Evolutionary conservation across 2,888 invertebrate species (phyloP), one percentile per base, ranked within the genome.

Genomic region (Cephalotes varians): DNA sequence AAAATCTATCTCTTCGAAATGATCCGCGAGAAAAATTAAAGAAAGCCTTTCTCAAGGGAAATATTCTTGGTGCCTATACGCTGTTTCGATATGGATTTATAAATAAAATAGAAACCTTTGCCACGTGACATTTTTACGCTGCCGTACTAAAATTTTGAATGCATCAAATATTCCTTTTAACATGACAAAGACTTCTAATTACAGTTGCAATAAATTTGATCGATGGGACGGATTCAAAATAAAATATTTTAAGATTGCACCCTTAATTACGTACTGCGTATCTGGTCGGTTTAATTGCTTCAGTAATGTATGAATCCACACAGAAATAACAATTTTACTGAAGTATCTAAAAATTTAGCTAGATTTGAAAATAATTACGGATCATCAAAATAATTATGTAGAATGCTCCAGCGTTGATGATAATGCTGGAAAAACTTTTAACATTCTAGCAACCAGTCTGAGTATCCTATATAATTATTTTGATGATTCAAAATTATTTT

Each of bases 11-110:
- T 87, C 37, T 51, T 28, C 40, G 49, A 6, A 40, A 18, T 44
- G 47, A 40, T 31, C 62, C 60, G 83, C 44, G 58, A 47, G 58
- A 80, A 83, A 74, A 71, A 65, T 77, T 69, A 40, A 54, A 77
- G 69, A 77, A 77, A 60, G 40, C 31, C 21, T 54, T 77, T 69
- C 54, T 51, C 69, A 15, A 31, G 40, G 54, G 44, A 77, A 21
- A 77, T 44, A 77, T 77, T 69, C 54, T 40, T 18, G 31, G 15
- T 51, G 7, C 10, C 21, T 28, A 3, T 21, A 25, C 2, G 44
- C 18, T 25, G 15, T 51, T n/a, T 37, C 28, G 25, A 62, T 4
- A 62, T 37, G 34, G 6, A 51, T 56, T 77, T 31, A 25, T 25
- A 65, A 4, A 54, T 67, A 28, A 65, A 67, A 12, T 28, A 21